A percentile compares a stretch with the other conserved stretches of the same genome.
phyloP scores from a whole-genome alignment of 2,888 invertebrate species.

The Acanthosepion esculentum region DNA sequence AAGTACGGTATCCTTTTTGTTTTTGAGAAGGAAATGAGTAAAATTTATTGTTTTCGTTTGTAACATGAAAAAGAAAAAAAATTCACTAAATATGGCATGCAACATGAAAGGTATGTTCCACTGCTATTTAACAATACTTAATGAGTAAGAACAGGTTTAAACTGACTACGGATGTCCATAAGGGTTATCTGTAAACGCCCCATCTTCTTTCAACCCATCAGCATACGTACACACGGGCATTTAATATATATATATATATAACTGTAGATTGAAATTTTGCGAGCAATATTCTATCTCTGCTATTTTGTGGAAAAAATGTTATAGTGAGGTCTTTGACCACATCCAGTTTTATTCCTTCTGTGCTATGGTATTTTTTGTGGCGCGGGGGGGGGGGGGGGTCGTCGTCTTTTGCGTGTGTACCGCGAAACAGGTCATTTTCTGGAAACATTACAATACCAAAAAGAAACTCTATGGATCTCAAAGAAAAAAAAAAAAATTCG shows the following conservation, averaged over 20 bases:
- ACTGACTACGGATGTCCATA: not conserved
- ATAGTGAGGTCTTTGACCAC: not conserved
- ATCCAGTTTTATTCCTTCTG: not conserved
- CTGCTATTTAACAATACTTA: not conserved
- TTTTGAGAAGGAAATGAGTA: not conserved
- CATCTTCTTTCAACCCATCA: too few species aligned
- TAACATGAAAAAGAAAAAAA: not conserved
- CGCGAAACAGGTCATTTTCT: not conserved
- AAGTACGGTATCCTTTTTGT: not conserved
- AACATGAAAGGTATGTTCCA: not conserved
- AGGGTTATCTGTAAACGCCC: not conserved
- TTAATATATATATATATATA: not conserved
- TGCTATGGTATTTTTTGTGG: not conserved
- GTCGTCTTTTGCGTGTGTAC: not conserved
- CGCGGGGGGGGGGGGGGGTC: too few species aligned
- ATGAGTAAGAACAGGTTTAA: not conserved
- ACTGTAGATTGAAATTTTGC: not conserved
- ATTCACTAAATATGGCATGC: not conserved
- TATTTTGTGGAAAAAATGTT: not conserved
- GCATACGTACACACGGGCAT: not conserved
- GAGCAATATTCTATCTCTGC: not conserved
- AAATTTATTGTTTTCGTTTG: not conserved
- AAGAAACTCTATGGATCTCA: not conserved
- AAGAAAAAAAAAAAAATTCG: not conserved
- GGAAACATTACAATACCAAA: not conserved